Evolutionary conservation across 1,140 invertebrate genomes (phyloP).

Genomic region (Drosophila sucinea): DNA sequence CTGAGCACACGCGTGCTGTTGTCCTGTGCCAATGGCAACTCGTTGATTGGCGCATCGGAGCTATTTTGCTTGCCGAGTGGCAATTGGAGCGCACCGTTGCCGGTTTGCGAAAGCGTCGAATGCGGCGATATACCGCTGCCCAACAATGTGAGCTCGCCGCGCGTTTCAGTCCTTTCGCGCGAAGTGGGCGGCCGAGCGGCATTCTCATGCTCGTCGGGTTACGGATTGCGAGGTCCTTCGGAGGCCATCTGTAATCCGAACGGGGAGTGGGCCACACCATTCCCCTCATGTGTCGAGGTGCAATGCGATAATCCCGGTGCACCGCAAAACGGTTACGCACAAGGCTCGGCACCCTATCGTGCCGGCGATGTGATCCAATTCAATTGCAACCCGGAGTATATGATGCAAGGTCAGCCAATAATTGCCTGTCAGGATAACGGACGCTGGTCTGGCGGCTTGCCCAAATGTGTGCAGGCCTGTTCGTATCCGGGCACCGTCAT

Average conservation of each 20-base stretch:
- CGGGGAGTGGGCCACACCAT: conserved; percentile 91
- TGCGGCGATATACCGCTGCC: conserved; percentile 88
- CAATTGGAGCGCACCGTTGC: conserved; percentile 92
- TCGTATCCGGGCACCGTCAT: conserved; percentile 93
- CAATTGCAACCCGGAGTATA: conserved; percentile 93
- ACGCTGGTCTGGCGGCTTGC: conserved; percentile 91
- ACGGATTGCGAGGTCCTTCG: conserved; percentile 88
- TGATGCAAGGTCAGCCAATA: conserved; percentile 93
- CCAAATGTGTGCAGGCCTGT: conserved; percentile 93
- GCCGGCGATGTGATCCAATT: conserved; percentile 93
- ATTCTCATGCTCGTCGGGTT: conserved; percentile 91
- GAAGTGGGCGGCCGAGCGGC: conserved; percentile 90
- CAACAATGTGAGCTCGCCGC: conserved; percentile 84
- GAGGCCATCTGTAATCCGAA: conserved; percentile 90
- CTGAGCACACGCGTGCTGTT: conserved; percentile 90
- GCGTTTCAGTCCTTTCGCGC: conserved; percentile 88
- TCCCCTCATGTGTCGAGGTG: conserved; percentile 91
- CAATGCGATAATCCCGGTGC: conserved; percentile 88
- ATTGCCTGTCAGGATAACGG: conserved; percentile 94
- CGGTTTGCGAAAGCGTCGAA: conserved; percentile 92
- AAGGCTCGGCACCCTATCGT: conserved; percentile 88
- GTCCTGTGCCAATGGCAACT: conserved; percentile 92
- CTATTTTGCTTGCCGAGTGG: conserved; percentile 91
- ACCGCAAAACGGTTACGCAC: conserved; percentile 90
- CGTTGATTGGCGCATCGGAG: conserved; percentile 89